These are phyloP conservation scores for Pseudomyrmex pallidus DNA, from an alignment of 1,140 invertebrate genomes.

Conservation along the genomic window DNA sequence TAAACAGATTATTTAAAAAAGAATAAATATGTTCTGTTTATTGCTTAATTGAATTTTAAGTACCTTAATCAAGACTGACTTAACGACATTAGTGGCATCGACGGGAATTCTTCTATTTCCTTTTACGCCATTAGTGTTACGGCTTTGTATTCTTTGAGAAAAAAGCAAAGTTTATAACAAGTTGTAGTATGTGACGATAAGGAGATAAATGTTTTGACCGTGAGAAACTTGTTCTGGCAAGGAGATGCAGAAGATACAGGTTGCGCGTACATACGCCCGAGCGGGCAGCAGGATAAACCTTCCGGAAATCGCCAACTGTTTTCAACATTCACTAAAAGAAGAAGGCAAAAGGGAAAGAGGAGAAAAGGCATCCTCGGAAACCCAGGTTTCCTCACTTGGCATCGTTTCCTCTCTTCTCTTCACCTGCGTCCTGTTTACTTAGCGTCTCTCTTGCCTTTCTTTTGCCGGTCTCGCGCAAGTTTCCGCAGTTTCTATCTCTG, in stretches of 20 bases:
- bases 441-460: slow-evolving; percentile 20
- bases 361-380: slow-evolving; percentile 33
- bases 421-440: slow-evolving; percentile 48
- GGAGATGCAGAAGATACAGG: slow-evolving; percentile 42
- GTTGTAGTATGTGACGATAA: slow-evolving; percentile 46
- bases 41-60: not conserved
- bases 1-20: too few relatives aligned
- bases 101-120: too few relatives aligned
- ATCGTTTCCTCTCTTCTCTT: slow-evolving; percentile 25
- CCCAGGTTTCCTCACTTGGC: slow-evolving; percentile 4
- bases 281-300: slow-evolving; percentile 16
- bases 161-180: slow-evolving; percentile 3
- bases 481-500: slow-evolving; percentile 46
- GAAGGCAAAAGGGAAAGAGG: not conserved
- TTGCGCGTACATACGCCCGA: not conserved
- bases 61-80: not conserved
- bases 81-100: too few relatives aligned
- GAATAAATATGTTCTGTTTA: not conserved
- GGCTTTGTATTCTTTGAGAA: slow-evolving; percentile 9
- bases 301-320: slow-evolving; percentile 45
- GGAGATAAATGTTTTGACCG: slow-evolving; percentile 36
- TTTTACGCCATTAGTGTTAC: not conserved
- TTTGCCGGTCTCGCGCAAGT: slow-evolving; percentile 24
- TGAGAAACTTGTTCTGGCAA: slow-evolving; percentile 37
- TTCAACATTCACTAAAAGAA: slow-evolving; percentile 38